Evolutionary conservation across 2,113 vertebrate species (phyloP).

Genomic region (Zapus hudsonius): DNA sequence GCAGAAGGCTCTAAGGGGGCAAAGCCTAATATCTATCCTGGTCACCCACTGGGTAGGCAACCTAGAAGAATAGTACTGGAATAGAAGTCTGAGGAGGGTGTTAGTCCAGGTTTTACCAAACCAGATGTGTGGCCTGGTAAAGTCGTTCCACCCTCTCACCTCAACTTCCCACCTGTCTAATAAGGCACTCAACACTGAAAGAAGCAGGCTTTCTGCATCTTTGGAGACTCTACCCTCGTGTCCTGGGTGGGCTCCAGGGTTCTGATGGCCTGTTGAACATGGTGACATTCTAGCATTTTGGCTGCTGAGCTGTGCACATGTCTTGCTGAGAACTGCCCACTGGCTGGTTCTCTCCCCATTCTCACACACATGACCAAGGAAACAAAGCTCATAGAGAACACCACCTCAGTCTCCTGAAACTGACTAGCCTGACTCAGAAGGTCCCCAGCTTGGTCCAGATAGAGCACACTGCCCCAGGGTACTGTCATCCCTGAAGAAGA

Average conservation of each 20-base stretch:
- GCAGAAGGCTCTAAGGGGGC: not conserved
- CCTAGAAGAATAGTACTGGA: not conserved
- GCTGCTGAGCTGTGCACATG: rapidly evolving
- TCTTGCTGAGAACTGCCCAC: not conserved
- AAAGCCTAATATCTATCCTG: not conserved
- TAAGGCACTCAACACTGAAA: not conserved
- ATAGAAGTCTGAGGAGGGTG: not conserved
- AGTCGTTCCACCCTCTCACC: not conserved
- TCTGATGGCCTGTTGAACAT: not conserved
- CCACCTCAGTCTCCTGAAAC: not conserved
- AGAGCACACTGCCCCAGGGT: not conserved
- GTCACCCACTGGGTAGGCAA: not conserved
- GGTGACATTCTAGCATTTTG: too few species aligned
- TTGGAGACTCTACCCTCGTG: rapidly evolving
- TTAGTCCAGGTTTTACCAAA: not conserved
- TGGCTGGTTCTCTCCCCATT: not conserved
- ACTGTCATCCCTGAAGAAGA: not conserved
- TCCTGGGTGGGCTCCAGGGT: not conserved
- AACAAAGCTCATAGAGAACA: not conserved
- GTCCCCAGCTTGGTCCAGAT: not conserved
- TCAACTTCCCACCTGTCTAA: not conserved
- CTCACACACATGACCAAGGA: not conserved
- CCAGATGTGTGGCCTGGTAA: not conserved
- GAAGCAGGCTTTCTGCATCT: not conserved
- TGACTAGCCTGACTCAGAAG: constrained; percentile 8